Conservation (phyloP, 2,888 invertebrate genomes). For the Helleia helle region DNA sequence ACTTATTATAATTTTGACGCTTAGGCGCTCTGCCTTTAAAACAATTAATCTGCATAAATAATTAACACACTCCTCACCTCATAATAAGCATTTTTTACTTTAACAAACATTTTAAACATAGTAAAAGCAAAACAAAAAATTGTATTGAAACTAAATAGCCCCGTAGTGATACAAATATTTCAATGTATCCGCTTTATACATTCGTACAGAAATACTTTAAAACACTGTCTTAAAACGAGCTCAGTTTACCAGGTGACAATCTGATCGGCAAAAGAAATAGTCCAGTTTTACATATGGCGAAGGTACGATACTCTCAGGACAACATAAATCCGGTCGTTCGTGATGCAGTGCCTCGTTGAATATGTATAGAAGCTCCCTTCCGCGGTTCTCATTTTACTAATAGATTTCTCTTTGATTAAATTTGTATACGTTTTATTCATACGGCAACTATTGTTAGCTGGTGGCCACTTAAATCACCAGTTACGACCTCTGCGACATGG, state of each 20-base stretch:
- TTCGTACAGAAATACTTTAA: too few relatives aligned
- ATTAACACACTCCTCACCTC: too few relatives aligned
- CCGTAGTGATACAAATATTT: too few relatives aligned
- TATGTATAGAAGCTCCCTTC: conserved; percentile 74
- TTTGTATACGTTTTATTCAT: conserved; percentile 73
- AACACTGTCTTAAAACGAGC: too few relatives aligned
- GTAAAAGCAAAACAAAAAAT: too few relatives aligned
- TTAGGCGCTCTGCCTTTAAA: too few relatives aligned
- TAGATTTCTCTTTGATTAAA: conserved; percentile 75
- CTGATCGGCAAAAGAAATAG: conserved; percentile 58
- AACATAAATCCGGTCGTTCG: conserved; percentile 70
- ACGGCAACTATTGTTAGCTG: conserved; percentile 63
- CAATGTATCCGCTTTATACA: too few relatives aligned
- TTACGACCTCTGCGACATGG: conserved; percentile 29
- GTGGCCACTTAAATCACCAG: conserved; percentile 52
- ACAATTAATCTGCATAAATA: too few relatives aligned
- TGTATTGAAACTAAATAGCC: too few relatives aligned
- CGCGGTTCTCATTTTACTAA: conserved; percentile 75
- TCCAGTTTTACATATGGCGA: conserved; percentile 70
- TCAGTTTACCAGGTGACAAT: conserved; percentile 43
- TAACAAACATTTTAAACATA: too few relatives aligned
- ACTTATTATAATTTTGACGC: too few relatives aligned
- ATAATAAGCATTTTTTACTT: too few relatives aligned
- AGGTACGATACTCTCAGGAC: conserved; percentile 66
- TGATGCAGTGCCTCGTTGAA: conserved; percentile 73